Conservation (phyloP, 23 tunicate genomes). For the Phallusia fumigata region DNA sequence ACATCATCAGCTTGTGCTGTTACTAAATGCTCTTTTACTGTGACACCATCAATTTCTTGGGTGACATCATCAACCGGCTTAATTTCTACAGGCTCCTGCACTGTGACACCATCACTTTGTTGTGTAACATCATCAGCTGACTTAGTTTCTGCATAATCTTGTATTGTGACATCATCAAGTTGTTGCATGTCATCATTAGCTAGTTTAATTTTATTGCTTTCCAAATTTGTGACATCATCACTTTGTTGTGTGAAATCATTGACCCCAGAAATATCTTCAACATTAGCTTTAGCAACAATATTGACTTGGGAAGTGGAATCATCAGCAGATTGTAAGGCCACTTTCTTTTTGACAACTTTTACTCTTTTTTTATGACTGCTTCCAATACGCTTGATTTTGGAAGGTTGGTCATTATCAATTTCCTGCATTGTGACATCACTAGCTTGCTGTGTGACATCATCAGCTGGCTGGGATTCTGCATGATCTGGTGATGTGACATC, state of each 20-base stretch:
- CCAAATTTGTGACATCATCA: neutral
- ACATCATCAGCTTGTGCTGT: neutral
- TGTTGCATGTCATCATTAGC: neutral
- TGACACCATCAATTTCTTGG: neutral
- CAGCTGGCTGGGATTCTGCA: no score
- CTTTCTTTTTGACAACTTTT: neutral
- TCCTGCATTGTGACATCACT: no score
- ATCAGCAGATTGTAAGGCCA: neutral
- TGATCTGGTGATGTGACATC: no score
- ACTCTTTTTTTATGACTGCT: neutral
- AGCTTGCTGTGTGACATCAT: no score
- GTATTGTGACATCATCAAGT: neutral
- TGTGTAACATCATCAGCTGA: neutral
- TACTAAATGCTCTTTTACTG: neutral
- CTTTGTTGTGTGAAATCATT: neutral
- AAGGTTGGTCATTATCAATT: neutral
- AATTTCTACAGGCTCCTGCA: neutral
- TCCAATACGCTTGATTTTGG: neutral
- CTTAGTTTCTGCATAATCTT: neutral
- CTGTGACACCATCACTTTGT: no score
- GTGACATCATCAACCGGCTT: conserved; percentile 3
- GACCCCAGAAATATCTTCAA: neutral
- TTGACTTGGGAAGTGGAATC: neutral
- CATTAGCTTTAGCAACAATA: neutral
- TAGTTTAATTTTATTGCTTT: neutral